Evolutionary conservation across 2,797 vertebrate genomes (phyloP).

Genomic region (Pseudochirops cupreus): DNA sequence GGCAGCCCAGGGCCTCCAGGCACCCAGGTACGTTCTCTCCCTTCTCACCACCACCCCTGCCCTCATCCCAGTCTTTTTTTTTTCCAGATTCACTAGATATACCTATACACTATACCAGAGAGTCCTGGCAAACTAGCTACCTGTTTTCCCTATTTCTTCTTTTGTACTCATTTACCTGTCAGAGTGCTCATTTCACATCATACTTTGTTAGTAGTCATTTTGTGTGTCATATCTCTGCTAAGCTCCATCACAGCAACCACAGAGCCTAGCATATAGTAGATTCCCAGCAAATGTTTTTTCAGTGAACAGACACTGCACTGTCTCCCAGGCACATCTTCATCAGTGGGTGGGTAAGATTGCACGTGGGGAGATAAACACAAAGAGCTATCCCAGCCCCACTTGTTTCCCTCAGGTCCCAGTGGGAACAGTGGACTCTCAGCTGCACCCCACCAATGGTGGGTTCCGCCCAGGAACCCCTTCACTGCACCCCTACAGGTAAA

Average conservation of each 20-base stretch:
- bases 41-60: neutral
- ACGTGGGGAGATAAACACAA: neutral
- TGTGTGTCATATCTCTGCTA: neutral
- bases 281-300: neutral
- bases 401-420: slow-evolving; percentile 73
- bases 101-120: neutral
- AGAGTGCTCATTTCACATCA: neutral
- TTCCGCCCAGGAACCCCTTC: slow-evolving; percentile 83
- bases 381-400: slow-evolving; percentile 1
- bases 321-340: neutral
- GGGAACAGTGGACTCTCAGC: slow-evolving; percentile 74
- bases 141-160: neutral
- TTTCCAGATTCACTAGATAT: neutral
- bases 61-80: neutral
- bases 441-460: slow-evolving; percentile 74
- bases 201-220: neutral
- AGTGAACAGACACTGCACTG: neutral
- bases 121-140: neutral
- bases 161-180: neutral
- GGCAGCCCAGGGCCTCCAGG: slow-evolving; percentile 71
- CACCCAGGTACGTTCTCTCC: slow-evolving; percentile 72
- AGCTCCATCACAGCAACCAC: neutral
- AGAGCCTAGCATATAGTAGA: neutral
- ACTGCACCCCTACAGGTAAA: slow-evolving; percentile 82
- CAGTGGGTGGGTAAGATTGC: neutral